Percentiles rank a stretch among this genome's conserved stretches.
These are phyloP conservation scores for Eufriesea mexicana DNA, from an alignment of 1,140 invertebrate species.

Conservation along the genomic window DNA sequence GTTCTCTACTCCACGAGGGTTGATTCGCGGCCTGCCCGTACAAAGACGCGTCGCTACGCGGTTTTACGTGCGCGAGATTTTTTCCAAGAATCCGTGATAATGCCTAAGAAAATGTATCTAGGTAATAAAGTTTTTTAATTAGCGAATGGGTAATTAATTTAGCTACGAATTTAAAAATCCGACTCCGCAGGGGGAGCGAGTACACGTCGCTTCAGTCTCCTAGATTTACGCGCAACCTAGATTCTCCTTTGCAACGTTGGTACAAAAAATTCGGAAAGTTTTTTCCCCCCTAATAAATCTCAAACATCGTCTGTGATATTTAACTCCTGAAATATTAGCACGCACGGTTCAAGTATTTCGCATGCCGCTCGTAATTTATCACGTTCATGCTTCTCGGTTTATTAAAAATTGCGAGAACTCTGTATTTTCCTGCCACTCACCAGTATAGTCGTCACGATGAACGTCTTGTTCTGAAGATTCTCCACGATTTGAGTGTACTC, in stretches of 20 bases:
- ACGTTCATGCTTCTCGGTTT: background rate
- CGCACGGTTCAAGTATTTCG: background rate
- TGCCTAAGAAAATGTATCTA: background rate
- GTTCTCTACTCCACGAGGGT: background rate
- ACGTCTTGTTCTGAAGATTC: slow-evolving; percentile 95
- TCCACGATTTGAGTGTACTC: slow-evolving; percentile 92
- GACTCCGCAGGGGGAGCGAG: background rate
- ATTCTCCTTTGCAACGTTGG: background rate
- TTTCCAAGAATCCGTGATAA: background rate
- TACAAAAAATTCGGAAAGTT: background rate
- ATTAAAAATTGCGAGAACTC: too few species aligned
- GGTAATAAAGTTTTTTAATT: background rate
- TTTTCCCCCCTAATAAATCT: background rate
- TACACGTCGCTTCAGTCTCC: background rate
- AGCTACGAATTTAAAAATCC: background rate
- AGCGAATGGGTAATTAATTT: background rate
- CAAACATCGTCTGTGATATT: background rate
- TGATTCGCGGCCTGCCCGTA: background rate
- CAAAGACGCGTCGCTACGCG: too few species aligned
- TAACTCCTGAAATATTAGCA: background rate
- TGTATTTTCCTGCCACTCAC: slow-evolving; percentile 83
- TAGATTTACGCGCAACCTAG: background rate
- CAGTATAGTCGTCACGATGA: slow-evolving; percentile 95
- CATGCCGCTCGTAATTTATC: background rate
- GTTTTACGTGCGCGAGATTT: too few species aligned